A percentile compares a stretch with the other conserved stretches of the same genome.
phyloP scores from a whole-genome alignment of 1,140 invertebrate species.

The Hyles vespertilio region DNA sequence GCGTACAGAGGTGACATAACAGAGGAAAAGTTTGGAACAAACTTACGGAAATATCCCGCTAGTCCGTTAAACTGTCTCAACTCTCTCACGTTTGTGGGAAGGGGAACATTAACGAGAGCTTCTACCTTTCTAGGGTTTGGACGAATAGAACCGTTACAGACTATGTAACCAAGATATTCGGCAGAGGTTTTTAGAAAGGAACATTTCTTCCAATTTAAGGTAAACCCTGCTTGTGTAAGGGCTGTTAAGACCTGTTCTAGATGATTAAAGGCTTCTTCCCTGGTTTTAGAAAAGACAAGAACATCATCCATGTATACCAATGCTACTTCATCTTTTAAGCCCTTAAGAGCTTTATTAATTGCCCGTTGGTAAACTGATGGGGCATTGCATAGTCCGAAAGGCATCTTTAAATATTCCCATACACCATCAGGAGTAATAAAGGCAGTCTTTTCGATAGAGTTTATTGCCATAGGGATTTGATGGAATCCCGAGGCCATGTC shows the following conservation, averaged over 20 bases:
- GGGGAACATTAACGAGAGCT: slow-evolving; percentile 22
- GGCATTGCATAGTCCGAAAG: neutral
- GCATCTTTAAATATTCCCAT: slow-evolving; percentile 1
- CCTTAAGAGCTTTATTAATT: too few relatives aligned
- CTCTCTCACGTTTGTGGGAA: slow-evolving; percentile 32
- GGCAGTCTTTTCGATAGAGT: too few relatives aligned
- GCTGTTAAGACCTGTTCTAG: slow-evolving; percentile 21
- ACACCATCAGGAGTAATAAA: too few relatives aligned
- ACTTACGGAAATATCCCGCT: slow-evolving; percentile 40
- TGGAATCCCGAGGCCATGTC: too few relatives aligned
- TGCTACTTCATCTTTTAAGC: slow-evolving; percentile 3
- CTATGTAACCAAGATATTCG: slow-evolving; percentile 24
- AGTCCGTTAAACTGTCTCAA: slow-evolving; percentile 38
- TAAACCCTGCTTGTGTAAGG: slow-evolving; percentile 25
- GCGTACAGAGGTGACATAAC: too few relatives aligned
- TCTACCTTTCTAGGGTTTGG: slow-evolving; percentile 27
- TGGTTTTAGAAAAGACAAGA: slow-evolving; percentile 13
- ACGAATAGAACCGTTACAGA: slow-evolving; percentile 15
- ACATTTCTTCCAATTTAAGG: slow-evolving; percentile 37
- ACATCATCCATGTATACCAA: slow-evolving; percentile 33
- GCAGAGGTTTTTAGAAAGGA: slow-evolving; percentile 26
- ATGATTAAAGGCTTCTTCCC: slow-evolving; percentile 19
- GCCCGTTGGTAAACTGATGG: too few relatives aligned
- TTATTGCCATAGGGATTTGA: too few relatives aligned
- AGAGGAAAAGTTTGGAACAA: slow-evolving; percentile 36